These are phyloP conservation scores for Venusia cambrica DNA, from an alignment of 2,888 invertebrate species.

Conservation along the genomic window DNA sequence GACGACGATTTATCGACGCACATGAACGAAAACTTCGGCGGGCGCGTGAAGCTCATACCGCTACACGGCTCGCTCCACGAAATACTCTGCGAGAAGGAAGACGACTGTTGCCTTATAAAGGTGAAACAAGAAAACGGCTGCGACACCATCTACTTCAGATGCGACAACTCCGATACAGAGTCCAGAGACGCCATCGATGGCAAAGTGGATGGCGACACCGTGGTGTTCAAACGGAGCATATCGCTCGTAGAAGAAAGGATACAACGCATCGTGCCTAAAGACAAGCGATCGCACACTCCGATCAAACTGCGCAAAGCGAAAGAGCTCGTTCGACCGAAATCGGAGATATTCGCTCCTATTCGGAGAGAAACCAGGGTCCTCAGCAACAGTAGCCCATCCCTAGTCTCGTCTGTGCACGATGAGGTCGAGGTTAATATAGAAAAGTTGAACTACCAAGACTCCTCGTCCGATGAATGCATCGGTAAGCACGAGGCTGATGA, in stretches of 20 bases:
- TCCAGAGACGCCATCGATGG: slow-evolving; percentile 63
- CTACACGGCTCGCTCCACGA: slow-evolving; percentile 72
- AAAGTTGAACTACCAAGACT: slow-evolving; percentile 66
- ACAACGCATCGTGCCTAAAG: slow-evolving; percentile 58
- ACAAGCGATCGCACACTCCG: slow-evolving; percentile 42
- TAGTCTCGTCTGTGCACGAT: slow-evolving; percentile 41
- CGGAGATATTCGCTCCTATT: slow-evolving; percentile 46
- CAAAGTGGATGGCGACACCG: slow-evolving; percentile 45
- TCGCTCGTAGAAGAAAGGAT: slow-evolving; percentile 66
- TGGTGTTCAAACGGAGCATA: slow-evolving; percentile 68
- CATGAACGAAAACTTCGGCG: slow-evolving; percentile 71
- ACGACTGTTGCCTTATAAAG: slow-evolving; percentile 73
- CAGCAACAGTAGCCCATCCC: slow-evolving; percentile 63
- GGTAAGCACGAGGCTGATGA: slow-evolving; percentile 57
- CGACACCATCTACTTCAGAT: slow-evolving; percentile 67
- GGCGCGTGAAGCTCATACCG: slow-evolving; percentile 64
- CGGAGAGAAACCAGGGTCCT: slow-evolving; percentile 45
- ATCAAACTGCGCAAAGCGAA: slow-evolving; percentile 22
- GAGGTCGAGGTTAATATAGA: slow-evolving; percentile 69
- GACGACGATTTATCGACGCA: slow-evolving; percentile 77
- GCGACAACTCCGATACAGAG: slow-evolving; percentile 65
- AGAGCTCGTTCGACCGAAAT: slow-evolving; percentile 45
- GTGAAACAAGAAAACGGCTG: slow-evolving; percentile 71
- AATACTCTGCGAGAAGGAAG: slow-evolving; percentile 67
- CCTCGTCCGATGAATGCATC: slow-evolving; percentile 66